Evolutionary conservation across 2,797 vertebrate genomes (phyloP).

Genomic region (Protosalanx chinensis): DNA sequence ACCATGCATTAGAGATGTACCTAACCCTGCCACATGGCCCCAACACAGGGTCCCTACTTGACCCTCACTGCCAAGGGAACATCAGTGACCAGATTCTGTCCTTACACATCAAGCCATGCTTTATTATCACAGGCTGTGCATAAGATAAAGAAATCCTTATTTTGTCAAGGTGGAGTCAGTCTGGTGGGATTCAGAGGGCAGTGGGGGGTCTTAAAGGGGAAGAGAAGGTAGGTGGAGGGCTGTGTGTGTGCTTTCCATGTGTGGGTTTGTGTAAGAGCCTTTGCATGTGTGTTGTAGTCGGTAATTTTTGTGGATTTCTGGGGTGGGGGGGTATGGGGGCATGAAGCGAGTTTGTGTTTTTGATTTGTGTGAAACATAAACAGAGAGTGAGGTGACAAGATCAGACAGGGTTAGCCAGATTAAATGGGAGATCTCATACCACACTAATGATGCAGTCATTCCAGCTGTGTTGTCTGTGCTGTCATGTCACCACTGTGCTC

Average conservation of each 20-base stretch:
- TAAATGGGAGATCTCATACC: constrained; percentile 52
- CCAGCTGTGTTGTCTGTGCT: constrained; percentile 40
- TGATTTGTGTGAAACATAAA: constrained; percentile 13
- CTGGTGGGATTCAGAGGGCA: constrained; percentile 64
- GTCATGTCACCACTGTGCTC: constrained; percentile 50
- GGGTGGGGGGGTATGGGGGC: too few species aligned
- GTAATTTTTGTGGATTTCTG: too few species aligned
- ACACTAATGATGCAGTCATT: constrained; percentile 58
- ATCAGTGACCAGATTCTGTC: constrained; percentile 22
- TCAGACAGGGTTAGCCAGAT: constrained; percentile 55
- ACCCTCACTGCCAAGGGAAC: background rate
- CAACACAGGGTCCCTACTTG: constrained; percentile 36
- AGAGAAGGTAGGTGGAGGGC: constrained; percentile 43
- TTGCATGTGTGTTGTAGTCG: constrained; percentile 26
- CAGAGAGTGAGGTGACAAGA: constrained; percentile 52
- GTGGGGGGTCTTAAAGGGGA: constrained; percentile 44
- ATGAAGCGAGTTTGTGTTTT: too few species aligned
- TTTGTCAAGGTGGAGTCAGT: constrained; percentile 73
- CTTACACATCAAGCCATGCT: constrained; percentile 74
- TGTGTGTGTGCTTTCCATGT: constrained; percentile 10
- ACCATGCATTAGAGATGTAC: constrained; percentile 73
- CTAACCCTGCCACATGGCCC: constrained; percentile 31
- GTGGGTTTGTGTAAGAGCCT: constrained; percentile 17
- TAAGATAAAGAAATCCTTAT: constrained; percentile 77
- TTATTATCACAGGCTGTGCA: constrained; percentile 77